These are phyloP conservation scores for Drosophila koepferae DNA, from an alignment of 2,888 invertebrate species.

Conservation along the genomic window DNA sequence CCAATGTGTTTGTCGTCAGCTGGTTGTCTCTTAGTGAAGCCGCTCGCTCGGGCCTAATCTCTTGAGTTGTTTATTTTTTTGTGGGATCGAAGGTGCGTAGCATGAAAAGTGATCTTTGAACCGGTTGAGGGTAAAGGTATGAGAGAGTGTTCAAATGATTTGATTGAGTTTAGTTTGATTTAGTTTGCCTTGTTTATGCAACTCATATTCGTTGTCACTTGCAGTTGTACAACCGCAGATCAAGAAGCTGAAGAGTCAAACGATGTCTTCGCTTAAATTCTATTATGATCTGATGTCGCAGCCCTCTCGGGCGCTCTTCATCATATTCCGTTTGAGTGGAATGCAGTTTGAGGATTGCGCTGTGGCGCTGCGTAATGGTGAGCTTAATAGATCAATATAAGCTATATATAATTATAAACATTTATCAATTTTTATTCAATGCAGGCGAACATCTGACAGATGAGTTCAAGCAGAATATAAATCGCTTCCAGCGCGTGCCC, in stretches of 20 bases:
- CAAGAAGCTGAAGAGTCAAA: constrained; percentile 29
- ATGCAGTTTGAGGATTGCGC: constrained; percentile 88
- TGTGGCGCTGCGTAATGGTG: constrained; percentile 88
- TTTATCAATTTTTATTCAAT: neutral
- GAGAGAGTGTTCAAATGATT: neutral
- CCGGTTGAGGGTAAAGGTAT: constrained; percentile 9
- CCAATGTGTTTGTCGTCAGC: constrained; percentile 32
- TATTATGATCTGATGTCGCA: constrained; percentile 92
- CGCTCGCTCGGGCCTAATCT: neutral
- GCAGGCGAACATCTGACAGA: constrained; percentile 88
- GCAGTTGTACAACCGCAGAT: constrained; percentile 36
- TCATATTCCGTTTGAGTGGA: constrained; percentile 88
- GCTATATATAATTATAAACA: neutral
- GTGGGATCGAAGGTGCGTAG: constrained; percentile 10
- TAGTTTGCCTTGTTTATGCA: constrained; percentile 9
- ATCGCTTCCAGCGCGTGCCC: constrained; percentile 89
- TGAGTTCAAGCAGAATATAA: constrained; percentile 86
- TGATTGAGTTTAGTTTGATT: constrained; percentile 4
- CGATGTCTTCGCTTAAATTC: constrained; percentile 86
- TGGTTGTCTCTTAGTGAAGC: neutral
- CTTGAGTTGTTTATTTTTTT: neutral
- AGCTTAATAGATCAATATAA: constrained; percentile 11
- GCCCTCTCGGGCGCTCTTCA: constrained; percentile 90
- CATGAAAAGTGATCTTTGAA: constrained; percentile 47
- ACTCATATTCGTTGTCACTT: constrained; percentile 1